Evolutionary conservation across 2,113 vertebrate genomes (phyloP), one percentile per base, ranked within the genome.

Genomic region (Chelonoidis abingdonii): DNA sequence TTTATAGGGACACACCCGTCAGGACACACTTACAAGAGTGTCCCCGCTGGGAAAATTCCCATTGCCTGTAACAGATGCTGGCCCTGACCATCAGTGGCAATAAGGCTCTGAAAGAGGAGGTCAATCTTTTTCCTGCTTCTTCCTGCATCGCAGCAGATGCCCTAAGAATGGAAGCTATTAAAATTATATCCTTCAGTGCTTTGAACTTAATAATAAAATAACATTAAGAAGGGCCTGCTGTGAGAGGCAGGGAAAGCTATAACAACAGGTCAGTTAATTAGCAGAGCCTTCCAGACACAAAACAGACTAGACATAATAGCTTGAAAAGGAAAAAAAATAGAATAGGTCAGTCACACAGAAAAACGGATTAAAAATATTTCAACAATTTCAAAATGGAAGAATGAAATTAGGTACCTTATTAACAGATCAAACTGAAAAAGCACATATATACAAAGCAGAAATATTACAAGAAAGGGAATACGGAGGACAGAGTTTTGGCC

Each of bases 41-140:
- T 29, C 12, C 29, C 29, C 3, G 13, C 59, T 62, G 29, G 29
- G 59, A 62, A 31, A 62, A 62, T 35, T 62, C 59, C 59, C 29
- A 62, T 5, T 59, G 10, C 57, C 57, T 59, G 27, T 59, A 59
- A 29, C 59, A 31, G 59, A 35, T 62, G 59, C 59, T 62, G 59
- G 29, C 13, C 14, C 59, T 62, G 29, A 69, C 62, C 35, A 19
- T 35, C 62, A 35, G 62, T 65, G 6, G 62, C 35, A 69, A 69
- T 21, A 69, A 69, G 17, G 35, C 16, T 69, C 62, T n/a, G 35
- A 17, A 69, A 69, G 62, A 69, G 62, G 62, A 10, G 62, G 35
- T 21, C 35, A 69, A 19, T 69, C 62, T 17, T 69, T 91, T 95
- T 94, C 93, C 85, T 93, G 57, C 83, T 89, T 87, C 29, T 94